phyloP scores from a whole-genome alignment of 2,113 vertebrate species.

The Puffinus mauretanicus region DNA sequence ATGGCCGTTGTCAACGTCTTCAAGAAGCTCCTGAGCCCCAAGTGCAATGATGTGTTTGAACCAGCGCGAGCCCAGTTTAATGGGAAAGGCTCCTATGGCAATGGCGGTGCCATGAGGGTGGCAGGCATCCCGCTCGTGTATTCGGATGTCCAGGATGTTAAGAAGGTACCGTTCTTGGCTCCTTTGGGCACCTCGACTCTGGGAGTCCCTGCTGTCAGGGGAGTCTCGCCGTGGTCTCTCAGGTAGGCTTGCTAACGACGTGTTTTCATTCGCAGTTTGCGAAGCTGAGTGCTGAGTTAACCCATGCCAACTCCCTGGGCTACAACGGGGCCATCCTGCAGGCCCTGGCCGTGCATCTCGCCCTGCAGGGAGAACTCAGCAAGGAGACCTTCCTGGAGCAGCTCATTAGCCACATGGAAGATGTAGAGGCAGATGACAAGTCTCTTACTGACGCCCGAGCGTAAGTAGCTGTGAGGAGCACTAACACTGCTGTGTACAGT shows the following conservation, averaged over 20 bases:
- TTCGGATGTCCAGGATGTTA: slow-evolving; percentile 76
- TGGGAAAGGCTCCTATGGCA: slow-evolving; percentile 93
- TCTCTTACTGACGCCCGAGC: slow-evolving; percentile 86
- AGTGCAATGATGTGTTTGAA: slow-evolving; percentile 87
- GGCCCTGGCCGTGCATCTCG: slow-evolving; percentile 91
- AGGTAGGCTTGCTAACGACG: not conserved
- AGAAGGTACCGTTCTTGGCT: slow-evolving; percentile 73
- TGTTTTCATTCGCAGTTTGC: slow-evolving; percentile 76
- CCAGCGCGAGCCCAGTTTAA: slow-evolving; percentile 93
- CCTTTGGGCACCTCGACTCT: not conserved
- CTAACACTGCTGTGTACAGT: rapidly evolving
- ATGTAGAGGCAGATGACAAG: slow-evolving; percentile 84
- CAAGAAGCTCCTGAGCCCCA: slow-evolving; percentile 89
- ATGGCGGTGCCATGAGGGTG: slow-evolving; percentile 95
- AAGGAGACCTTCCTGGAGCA: slow-evolving; percentile 83
- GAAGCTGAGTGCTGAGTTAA: slow-evolving; percentile 87
- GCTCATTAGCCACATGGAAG: slow-evolving; percentile 92
- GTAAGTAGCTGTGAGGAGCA: slow-evolving; percentile 71
- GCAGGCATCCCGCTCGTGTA: slow-evolving; percentile 88
- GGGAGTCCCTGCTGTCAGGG: not conserved
- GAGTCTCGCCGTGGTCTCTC: rapidly evolving
- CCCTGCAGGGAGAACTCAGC: slow-evolving; percentile 85
- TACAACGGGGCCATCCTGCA: slow-evolving; percentile 96
- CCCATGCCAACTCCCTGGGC: slow-evolving; percentile 93
- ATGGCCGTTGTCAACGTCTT: slow-evolving; percentile 91